Conservation (phyloP, 2,888 invertebrate species). For the Schizaphis graminum region DNA sequence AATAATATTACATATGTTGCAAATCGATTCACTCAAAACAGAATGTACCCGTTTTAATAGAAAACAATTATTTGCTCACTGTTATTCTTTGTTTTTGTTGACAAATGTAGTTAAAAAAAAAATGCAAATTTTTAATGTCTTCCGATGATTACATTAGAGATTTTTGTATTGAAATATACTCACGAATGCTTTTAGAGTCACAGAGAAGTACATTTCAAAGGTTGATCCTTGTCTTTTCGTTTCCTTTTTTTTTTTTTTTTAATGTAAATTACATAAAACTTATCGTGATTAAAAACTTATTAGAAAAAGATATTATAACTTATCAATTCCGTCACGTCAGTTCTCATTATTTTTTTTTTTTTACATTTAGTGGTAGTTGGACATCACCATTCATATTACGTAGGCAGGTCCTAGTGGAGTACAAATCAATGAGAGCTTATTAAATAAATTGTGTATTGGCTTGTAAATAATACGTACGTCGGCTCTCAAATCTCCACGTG, state of each 20-base stretch:
- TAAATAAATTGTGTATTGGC: background rate
- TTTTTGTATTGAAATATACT: background rate
- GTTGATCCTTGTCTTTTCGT: accelerated
- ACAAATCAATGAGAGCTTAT: background rate
- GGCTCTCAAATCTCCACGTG: background rate
- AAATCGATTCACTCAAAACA: background rate
- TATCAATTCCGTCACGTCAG: background rate
- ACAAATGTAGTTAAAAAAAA: background rate
- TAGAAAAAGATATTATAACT: background rate
- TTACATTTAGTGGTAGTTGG: background rate
- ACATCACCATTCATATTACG: background rate
- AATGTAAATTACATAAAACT: background rate
- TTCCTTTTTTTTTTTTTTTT: background rate
- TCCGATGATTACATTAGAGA: background rate
- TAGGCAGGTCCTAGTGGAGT: background rate
- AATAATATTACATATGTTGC: background rate
- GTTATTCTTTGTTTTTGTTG: background rate
- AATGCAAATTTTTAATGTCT: background rate
- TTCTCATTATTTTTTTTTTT: background rate
- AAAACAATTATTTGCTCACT: background rate
- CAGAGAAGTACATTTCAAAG: background rate
- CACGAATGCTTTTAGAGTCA: background rate
- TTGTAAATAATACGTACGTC: background rate
- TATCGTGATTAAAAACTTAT: background rate
- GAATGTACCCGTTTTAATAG: background rate